A percentile compares a stretch with the other conserved stretches of the same genome.
Conservation (phyloP, 1,140 invertebrate species). For the Lucilia cuprina region DNA sequence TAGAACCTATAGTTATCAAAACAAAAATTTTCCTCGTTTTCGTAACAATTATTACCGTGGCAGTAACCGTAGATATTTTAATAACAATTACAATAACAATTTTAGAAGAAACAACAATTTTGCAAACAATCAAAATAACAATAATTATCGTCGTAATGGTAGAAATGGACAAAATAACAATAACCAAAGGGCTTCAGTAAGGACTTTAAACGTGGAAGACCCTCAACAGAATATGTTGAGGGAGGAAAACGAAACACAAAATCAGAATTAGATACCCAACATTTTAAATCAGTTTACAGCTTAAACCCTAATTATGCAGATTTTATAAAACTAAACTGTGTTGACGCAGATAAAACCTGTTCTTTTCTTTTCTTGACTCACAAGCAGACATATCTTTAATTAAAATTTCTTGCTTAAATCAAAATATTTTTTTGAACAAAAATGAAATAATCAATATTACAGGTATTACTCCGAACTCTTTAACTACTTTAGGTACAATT, state of each 20-base stretch:
- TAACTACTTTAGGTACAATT: not conserved
- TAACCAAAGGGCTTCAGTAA: not conserved
- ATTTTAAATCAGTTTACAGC: not conserved
- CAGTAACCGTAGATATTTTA: not conserved
- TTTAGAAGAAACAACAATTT: not conserved
- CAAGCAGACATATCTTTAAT: not conserved
- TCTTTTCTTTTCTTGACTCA: not conserved
- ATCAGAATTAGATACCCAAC: not conserved
- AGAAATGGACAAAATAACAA: not conserved
- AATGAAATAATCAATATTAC: not conserved
- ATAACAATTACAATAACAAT: not conserved
- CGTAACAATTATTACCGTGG: not conserved
- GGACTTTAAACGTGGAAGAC: conserved; percentile 20
- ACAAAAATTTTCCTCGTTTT: not conserved
- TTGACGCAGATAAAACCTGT: not conserved
- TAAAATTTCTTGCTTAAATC: not conserved
- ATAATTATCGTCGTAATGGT: not conserved
- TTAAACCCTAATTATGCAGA: not conserved
- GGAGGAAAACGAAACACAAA: not conserved
- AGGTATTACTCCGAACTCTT: not conserved
- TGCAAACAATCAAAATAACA: not conserved
- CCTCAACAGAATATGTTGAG: not conserved
- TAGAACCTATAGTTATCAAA: not conserved
- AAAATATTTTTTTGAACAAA: not conserved
- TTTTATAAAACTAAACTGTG: no score